These are phyloP conservation scores for Rutpela maculata DNA, from an alignment of 2,888 invertebrate genomes.

Conservation along the genomic window DNA sequence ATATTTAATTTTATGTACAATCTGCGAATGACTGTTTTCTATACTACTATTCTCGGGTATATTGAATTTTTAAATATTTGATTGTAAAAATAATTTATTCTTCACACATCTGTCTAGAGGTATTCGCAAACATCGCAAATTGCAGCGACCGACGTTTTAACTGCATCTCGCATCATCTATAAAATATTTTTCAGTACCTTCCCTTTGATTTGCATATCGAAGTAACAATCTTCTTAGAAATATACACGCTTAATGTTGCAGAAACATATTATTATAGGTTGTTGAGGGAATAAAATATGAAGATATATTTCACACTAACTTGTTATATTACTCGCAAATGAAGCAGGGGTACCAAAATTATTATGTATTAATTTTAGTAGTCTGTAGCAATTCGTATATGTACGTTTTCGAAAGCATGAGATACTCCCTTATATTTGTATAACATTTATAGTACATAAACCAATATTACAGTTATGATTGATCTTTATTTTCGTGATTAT, in stretches of 20 bases:
- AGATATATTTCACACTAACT: background rate
- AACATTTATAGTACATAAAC: too few species aligned
- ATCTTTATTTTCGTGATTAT: too few species aligned
- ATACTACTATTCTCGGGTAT: background rate
- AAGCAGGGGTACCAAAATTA: too few species aligned
- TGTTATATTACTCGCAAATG: too few species aligned
- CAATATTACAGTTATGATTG: too few species aligned
- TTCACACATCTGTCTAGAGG: conserved; percentile 3
- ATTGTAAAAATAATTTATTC: conserved; percentile 10
- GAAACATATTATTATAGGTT: conserved; percentile 21
- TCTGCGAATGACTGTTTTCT: background rate
- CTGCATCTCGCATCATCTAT: conserved; percentile 10
- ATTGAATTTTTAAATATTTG: conserved; percentile 1
- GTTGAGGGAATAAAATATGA: conserved; percentile 13
- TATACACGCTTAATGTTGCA: conserved; percentile 17
- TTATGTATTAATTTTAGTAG: too few species aligned
- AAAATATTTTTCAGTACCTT: conserved; percentile 25
- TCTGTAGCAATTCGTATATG: too few species aligned
- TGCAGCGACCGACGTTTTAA: background rate
- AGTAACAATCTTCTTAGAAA: conserved; percentile 27
- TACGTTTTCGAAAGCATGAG: too few species aligned
- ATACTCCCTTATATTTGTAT: too few species aligned
- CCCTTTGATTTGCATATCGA: conserved; percentile 26
- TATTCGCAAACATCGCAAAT: conserved; percentile 20
- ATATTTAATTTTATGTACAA: background rate